Evolutionary conservation across 2,888 invertebrate species (phyloP).

Genomic region (Lamellibrachia satsuma): DNA sequence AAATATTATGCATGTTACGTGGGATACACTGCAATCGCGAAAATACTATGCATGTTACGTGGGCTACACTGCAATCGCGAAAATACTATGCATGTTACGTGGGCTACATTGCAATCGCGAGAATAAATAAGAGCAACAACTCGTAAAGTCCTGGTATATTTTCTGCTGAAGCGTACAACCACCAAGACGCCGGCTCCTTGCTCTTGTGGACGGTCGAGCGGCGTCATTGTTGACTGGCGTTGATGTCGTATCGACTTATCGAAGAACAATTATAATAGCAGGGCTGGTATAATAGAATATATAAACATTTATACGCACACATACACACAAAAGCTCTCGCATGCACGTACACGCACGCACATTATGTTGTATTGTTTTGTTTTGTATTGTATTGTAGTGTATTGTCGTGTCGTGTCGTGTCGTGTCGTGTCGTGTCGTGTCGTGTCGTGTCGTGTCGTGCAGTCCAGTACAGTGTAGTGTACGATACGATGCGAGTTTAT

Average conservation of each 20-base stretch:
- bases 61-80: not conserved
- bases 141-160: not conserved
- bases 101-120: not conserved
- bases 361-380: too few relatives aligned
- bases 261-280: not conserved
- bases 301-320: not conserved
- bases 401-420: too few relatives aligned
- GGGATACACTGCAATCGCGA: not conserved
- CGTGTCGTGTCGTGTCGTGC: too few relatives aligned
- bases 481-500: too few relatives aligned
- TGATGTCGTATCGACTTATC: not conserved
- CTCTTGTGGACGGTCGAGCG: not conserved
- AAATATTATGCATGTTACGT: not conserved
- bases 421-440: too few relatives aligned
- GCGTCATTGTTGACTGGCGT: not conserved
- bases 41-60: not conserved
- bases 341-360: not conserved
- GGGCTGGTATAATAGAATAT: not conserved
- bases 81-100: not conserved
- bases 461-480: too few relatives aligned
- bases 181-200: not conserved
- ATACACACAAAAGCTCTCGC: not conserved
- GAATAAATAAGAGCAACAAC: not conserved
- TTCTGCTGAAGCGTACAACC: not conserved
- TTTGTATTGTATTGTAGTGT: too few relatives aligned